Conservation (phyloP, 2,797 vertebrate genomes). For the Hydrolagus colliei region DNA sequence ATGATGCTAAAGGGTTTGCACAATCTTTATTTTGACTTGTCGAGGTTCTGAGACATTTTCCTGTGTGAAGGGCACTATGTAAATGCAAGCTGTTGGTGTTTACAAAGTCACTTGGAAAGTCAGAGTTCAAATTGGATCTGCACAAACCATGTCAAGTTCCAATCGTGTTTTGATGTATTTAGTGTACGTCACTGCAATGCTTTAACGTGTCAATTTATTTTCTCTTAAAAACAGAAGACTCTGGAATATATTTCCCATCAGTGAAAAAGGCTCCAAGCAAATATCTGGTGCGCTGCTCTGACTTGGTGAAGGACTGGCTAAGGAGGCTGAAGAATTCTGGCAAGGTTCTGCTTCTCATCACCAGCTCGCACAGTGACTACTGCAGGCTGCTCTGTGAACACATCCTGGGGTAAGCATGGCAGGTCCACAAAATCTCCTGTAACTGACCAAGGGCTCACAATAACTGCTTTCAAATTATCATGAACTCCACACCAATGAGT, state of each 20-base stretch:
- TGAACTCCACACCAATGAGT: too few species aligned
- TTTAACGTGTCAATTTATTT: background rate
- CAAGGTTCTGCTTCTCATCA: slow-evolving; percentile 82
- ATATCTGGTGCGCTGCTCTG: slow-evolving; percentile 78
- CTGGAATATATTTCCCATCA: slow-evolving; percentile 81
- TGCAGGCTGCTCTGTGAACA: slow-evolving; percentile 83
- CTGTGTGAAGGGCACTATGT: too few species aligned
- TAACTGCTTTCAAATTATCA: too few species aligned
- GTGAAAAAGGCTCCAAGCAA: slow-evolving; percentile 76
- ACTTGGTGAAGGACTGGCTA: slow-evolving; percentile 81
- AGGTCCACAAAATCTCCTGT: background rate
- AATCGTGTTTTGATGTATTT: slow-evolving; percentile 15
- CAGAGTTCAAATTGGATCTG: background rate
- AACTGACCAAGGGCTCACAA: too few species aligned
- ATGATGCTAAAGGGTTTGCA: background rate
- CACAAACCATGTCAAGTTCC: too few species aligned
- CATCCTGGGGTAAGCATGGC: slow-evolving; percentile 73
- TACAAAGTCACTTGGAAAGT: background rate
- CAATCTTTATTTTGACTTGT: background rate
- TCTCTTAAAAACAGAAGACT: slow-evolving; percentile 61
- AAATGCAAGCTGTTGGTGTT: too few species aligned
- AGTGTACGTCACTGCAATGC: slow-evolving; percentile 35
- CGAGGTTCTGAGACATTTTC: too few species aligned
- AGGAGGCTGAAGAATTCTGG: slow-evolving; percentile 74
- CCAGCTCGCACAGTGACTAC: slow-evolving; percentile 92